Conservation (phyloP, 2,797 vertebrate species). For the Aeoliscus strigatus region DNA sequence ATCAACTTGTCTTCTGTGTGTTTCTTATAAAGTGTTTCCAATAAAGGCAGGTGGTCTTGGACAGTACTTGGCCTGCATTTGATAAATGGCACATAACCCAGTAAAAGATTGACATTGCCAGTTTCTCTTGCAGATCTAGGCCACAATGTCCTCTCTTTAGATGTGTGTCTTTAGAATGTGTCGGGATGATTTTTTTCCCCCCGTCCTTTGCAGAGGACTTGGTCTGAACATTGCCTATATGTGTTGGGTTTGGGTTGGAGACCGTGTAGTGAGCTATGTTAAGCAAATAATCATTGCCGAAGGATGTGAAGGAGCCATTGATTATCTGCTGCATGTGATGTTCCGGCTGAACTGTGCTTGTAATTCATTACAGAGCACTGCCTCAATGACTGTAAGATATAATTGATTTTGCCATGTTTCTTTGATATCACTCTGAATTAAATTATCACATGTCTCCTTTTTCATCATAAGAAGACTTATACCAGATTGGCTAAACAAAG, state of each 20-base stretch:
- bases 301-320: neutral
- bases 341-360: neutral
- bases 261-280: neutral
- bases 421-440: neutral
- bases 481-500: too few relatives aligned
- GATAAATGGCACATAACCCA: too few relatives aligned
- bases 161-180: neutral
- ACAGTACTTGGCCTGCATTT: too few relatives aligned
- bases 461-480: too few relatives aligned
- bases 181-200: neutral
- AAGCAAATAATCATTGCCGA: neutral
- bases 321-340: neutral
- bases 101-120: too few relatives aligned
- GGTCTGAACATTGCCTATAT: neutral
- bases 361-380: neutral
- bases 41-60: too few relatives aligned
- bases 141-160: too few relatives aligned
- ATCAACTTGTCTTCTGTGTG: too few relatives aligned
- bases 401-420: neutral
- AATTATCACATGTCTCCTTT: too few relatives aligned
- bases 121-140: too few relatives aligned
- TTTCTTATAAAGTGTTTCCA: too few relatives aligned
- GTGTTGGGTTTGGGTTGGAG: slow-evolving; percentile 3
- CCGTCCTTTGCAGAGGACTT: neutral
- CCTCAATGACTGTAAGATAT: neutral